phyloP scores from a whole-genome alignment of 37 sponge, comb jelly and placozoan genomes.

The Beroe ovata region DNA sequence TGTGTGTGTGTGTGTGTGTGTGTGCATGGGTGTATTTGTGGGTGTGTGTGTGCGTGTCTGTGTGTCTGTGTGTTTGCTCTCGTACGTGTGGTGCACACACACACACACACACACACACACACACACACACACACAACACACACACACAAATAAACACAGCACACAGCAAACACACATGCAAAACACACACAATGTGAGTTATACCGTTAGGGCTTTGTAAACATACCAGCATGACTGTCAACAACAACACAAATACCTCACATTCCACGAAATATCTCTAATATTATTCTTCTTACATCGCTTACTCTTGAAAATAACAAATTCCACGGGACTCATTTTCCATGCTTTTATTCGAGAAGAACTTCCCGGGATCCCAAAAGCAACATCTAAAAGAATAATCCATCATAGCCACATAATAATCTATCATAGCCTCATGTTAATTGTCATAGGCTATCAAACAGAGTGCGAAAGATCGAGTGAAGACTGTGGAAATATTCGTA shows the following conservation, averaged over 20 bases:
- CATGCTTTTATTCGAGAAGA: too few species aligned
- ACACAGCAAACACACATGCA: neutral
- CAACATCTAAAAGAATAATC: too few species aligned
- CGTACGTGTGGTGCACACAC: slow-evolving; percentile 11
- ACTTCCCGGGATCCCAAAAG: too few species aligned
- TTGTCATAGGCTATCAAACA: neutral
- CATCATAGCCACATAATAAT: too few species aligned
- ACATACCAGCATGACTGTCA: too few species aligned
- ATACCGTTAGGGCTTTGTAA: neutral
- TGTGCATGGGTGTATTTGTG: neutral
- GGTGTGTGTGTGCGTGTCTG: neutral
- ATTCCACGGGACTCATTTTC: too few species aligned
- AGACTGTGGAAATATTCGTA: slow-evolving; percentile 16
- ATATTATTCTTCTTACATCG: too few species aligned
- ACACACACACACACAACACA: too few species aligned
- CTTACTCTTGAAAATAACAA: too few species aligned
- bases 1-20: neutral
- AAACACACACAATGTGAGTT: neutral
- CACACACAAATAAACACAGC: too few species aligned
- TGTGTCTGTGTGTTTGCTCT: slow-evolving; percentile 13
- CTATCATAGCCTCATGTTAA: neutral
- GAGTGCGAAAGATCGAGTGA: neutral
- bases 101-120: slow-evolving; percentile 24
- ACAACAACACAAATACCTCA: too few species aligned
- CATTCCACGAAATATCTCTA: too few species aligned